Evolutionary conservation across 2,888 invertebrate genomes (phyloP).

Genomic region (Criorhina ranunculi): DNA sequence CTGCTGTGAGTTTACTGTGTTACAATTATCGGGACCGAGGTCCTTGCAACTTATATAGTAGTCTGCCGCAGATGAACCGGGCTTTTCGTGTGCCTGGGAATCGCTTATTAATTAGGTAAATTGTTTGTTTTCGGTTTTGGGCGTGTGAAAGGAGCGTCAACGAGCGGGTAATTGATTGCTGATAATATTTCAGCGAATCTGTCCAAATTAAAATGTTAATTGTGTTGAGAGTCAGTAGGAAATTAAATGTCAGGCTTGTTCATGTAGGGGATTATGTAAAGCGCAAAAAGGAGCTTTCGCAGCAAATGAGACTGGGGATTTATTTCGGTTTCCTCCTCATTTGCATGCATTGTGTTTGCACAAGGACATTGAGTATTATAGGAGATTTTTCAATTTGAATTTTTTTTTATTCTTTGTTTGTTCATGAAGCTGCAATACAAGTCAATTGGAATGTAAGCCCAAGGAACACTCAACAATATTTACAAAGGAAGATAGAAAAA

Average conservation of each 20-base stretch:
- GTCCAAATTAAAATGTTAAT: slow-evolving; percentile 74
- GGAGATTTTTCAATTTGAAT: neutral
- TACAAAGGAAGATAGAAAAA: too few relatives aligned
- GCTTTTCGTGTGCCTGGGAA: slow-evolving; percentile 20
- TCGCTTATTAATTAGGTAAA: slow-evolving; percentile 72
- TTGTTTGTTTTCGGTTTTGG: slow-evolving; percentile 59
- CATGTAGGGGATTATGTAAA: slow-evolving; percentile 32
- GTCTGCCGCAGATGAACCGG: neutral
- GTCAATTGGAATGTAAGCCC: too few relatives aligned
- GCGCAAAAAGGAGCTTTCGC: slow-evolving; percentile 4
- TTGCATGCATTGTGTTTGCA: slow-evolving; percentile 25
- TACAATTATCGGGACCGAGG: slow-evolving; percentile 53
- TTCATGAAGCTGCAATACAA: too few relatives aligned
- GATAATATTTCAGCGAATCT: slow-evolving; percentile 73
- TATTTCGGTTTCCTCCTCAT: slow-evolving; percentile 21
- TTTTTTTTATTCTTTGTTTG: neutral
- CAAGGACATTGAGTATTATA: neutral
- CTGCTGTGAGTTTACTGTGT: neutral
- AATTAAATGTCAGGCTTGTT: slow-evolving; percentile 32
- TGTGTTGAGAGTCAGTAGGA: slow-evolving; percentile 42
- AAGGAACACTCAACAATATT: too few relatives aligned
- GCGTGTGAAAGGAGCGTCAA: slow-evolving; percentile 44
- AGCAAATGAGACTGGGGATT: slow-evolving; percentile 25
- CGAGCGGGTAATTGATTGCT: slow-evolving; percentile 67
- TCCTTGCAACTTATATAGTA: slow-evolving; percentile 43